A percentile compares a stretch with the other conserved stretches of the same genome.
Evolutionary conservation across 2,113 vertebrate species (phyloP).

Genomic region (Syrrhaptes paradoxus): DNA sequence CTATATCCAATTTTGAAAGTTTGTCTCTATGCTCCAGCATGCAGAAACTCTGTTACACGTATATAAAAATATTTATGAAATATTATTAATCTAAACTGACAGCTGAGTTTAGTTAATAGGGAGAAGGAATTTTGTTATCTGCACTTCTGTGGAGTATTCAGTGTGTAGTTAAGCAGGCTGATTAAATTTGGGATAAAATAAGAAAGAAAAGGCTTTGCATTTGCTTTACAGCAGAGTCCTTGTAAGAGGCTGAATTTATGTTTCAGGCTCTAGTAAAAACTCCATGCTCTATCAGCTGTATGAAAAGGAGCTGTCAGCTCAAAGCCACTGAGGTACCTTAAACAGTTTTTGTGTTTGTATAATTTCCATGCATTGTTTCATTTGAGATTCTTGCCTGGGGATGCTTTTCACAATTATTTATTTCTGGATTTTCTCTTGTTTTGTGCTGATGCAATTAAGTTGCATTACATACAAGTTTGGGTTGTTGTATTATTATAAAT

Average conservation of each 20-base stretch:
- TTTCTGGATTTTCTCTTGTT: not conserved
- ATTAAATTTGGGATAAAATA: not conserved
- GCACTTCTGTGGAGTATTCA: rapidly evolving
- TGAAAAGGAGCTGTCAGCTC: not conserved
- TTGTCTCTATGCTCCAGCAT: not conserved
- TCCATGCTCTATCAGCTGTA: not conserved
- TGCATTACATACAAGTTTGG: not conserved
- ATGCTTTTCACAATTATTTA: not conserved
- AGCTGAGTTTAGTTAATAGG: not conserved
- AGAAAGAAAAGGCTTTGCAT: not conserved
- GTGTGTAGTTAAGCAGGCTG: not conserved
- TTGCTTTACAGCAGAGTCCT: not conserved
- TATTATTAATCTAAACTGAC: not conserved
- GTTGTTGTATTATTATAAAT: not conserved
- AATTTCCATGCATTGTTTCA: not conserved
- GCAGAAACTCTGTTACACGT: not conserved
- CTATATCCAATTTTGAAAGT: not conserved
- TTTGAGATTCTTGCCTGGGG: not conserved
- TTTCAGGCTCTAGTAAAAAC: not conserved
- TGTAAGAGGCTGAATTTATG: not conserved
- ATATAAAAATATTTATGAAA: not conserved
- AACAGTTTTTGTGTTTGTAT: not conserved
- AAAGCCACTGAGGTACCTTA: not conserved
- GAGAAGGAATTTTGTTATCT: not conserved
- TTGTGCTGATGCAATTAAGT: not conserved